A percentile compares a stretch with the other conserved stretches of the same genome.
These are phyloP conservation scores for Dromaius novaehollandiae DNA, from an alignment of 2,113 vertebrate species.

Conservation along the genomic window DNA sequence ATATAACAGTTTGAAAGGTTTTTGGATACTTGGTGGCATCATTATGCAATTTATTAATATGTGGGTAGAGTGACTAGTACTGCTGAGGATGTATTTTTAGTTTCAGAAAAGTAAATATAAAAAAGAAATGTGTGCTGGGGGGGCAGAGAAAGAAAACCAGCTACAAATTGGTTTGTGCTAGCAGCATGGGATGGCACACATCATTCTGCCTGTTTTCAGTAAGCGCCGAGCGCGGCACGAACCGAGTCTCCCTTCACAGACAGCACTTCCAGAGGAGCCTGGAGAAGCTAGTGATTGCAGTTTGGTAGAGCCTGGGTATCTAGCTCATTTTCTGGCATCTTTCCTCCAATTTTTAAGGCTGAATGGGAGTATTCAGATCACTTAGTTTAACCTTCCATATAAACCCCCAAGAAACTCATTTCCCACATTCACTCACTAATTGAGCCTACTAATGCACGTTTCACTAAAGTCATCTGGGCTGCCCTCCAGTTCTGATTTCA, in stretches of 20 bases:
- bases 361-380: conserved; percentile 42
- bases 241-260: not conserved
- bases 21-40: conserved; percentile 70
- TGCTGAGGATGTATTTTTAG: conserved; percentile 64
- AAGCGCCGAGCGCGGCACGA: not conserved
- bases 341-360: conserved; percentile 9
- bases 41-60: conserved; percentile 73
- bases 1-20: conserved; percentile 69
- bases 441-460: conserved; percentile 34
- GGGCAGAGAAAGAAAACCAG: conserved; percentile 12
- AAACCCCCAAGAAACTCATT: conserved; percentile 52
- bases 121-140: not conserved
- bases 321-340: conserved; percentile 13
- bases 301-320: not conserved
- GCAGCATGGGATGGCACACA: not conserved
- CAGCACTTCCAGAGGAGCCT: not conserved
- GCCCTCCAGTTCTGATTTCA: conserved; percentile 57
- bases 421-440: conserved; percentile 39
- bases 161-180: conserved; percentile 38
- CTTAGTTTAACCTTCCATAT: conserved; percentile 11
- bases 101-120: conserved; percentile 21
- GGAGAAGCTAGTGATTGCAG: not conserved
- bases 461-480: conserved; percentile 59
- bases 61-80: conserved; percentile 72
- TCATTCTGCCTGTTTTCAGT: conserved; percentile 4